Conservation (phyloP, 2,113 vertebrate genomes). For the Ptyas mucosa region DNA sequence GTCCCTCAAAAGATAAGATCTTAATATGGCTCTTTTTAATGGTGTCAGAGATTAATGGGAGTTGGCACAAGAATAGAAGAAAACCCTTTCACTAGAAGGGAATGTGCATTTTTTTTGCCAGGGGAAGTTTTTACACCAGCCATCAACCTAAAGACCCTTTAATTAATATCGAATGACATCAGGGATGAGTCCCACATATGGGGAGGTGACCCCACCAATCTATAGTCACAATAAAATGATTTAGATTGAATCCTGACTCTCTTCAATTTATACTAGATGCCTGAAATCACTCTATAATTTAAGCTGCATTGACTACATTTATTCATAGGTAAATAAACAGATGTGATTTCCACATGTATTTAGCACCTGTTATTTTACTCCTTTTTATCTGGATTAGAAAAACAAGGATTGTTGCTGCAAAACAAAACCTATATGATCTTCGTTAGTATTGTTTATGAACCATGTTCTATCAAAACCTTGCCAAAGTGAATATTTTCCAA, state of each 20-base stretch:
- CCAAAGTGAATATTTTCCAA: neutral
- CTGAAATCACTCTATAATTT: neutral
- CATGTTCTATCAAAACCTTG: neutral
- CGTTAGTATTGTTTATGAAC: neutral
- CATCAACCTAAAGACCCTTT: neutral
- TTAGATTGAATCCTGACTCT: neutral
- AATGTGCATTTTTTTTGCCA: neutral
- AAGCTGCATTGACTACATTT: neutral
- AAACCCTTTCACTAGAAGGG: neutral
- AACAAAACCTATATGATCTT: neutral
- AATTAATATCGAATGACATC: neutral
- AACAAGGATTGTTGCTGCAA: neutral
- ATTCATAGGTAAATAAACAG: neutral
- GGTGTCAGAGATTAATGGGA: neutral
- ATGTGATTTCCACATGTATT: neutral
- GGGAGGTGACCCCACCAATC: no score
- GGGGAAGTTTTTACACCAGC: neutral
- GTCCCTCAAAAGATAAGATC: neutral
- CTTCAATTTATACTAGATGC: neutral
- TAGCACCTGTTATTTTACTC: neutral
- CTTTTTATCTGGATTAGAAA: neutral
- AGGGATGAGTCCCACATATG: neutral
- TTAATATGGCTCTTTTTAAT: neutral
- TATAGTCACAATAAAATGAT: neutral
- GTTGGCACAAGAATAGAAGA: neutral